A percentile compares a stretch with the other conserved stretches of the same genome.
phyloP scores from a whole-genome alignment of 2,888 invertebrate species.

The Cataglyphis albicans region DNA sequence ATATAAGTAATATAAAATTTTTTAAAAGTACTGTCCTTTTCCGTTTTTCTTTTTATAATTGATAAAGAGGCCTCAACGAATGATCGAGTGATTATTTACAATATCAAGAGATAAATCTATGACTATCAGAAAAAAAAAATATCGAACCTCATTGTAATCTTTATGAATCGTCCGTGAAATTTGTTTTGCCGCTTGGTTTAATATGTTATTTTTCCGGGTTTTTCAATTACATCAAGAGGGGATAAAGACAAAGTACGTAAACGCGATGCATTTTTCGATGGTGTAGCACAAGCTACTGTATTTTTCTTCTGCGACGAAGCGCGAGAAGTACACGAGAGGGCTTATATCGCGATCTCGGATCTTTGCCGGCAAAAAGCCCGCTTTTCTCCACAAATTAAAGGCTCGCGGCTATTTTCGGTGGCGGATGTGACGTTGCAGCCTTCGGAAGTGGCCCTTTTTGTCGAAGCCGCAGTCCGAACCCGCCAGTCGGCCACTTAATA shows the following conservation, averaged over 20 bases:
- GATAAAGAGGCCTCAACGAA: not conserved
- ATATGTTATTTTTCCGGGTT: slow-evolving; percentile 22
- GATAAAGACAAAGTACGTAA: slow-evolving; percentile 35
- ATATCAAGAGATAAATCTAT: not conserved
- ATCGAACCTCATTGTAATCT: slow-evolving; percentile 33
- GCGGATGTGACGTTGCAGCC: slow-evolving; percentile 80
- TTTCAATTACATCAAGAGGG: slow-evolving; percentile 27
- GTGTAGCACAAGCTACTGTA: slow-evolving; percentile 23
- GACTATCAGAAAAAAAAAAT: slow-evolving; percentile 15
- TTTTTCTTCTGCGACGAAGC: slow-evolving; percentile 35
- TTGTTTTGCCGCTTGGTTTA: slow-evolving; percentile 6
- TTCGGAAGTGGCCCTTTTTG: slow-evolving; percentile 80
- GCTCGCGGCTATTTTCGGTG: slow-evolving; percentile 76
- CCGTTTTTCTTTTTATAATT: not conserved
- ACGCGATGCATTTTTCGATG: slow-evolving; percentile 40
- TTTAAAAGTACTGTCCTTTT: not conserved
- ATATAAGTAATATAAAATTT: not conserved
- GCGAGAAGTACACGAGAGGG: slow-evolving; percentile 24
- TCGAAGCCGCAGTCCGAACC: slow-evolving; percentile 59
- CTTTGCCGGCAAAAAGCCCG: slow-evolving; percentile 72
- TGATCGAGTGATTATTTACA: not conserved
- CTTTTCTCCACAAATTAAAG: slow-evolving; percentile 78
- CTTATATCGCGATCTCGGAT: slow-evolving; percentile 69
- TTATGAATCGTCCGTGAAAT: slow-evolving; percentile 32
- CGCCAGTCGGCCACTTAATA: slow-evolving; percentile 65